phyloP scores from a whole-genome alignment of 2,888 invertebrate genomes.

The Stenchaetothrips biformis region DNA sequence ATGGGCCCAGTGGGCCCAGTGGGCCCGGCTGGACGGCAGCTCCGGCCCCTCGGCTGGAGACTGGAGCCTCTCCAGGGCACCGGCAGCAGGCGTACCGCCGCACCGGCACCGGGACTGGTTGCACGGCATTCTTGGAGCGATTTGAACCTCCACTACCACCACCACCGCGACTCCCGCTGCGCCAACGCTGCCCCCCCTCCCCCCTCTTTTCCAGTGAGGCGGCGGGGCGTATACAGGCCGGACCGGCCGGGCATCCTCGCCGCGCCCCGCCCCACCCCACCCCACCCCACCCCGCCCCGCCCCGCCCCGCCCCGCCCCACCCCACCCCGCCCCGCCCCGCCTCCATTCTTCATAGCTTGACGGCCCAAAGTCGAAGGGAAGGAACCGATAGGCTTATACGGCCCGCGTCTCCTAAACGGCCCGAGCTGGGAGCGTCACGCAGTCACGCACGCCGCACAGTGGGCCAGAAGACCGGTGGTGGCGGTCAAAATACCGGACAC shows the following conservation, averaged over 20 bases:
- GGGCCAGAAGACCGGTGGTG: no score
- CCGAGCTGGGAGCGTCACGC: neutral
- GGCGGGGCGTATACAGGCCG: conserved; percentile 34
- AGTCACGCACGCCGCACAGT: neutral
- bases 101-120: conserved; percentile 21
- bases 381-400: no score
- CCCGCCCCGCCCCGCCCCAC: conserved; percentile 30
- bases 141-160: conserved; percentile 14
- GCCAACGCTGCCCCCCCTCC: neutral
- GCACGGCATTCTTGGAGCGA: conserved; percentile 20
- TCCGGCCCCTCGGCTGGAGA: neutral
- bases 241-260: conserved; percentile 15
- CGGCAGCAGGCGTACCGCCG: neutral
- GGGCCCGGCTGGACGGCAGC: neutral
- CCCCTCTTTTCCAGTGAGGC: neutral
- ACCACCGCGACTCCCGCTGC: conserved; percentile 27
- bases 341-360: conserved; percentile 25
- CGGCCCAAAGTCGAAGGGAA: neutral
- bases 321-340: conserved; percentile 28
- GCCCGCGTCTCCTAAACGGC: neutral
- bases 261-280: conserved; percentile 30
- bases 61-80: neutral
- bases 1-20: neutral
- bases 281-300: neutral
- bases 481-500: no score